phyloP scores from a whole-genome alignment of 2,888 invertebrate genomes.

The Prenolepis imparis region DNA sequence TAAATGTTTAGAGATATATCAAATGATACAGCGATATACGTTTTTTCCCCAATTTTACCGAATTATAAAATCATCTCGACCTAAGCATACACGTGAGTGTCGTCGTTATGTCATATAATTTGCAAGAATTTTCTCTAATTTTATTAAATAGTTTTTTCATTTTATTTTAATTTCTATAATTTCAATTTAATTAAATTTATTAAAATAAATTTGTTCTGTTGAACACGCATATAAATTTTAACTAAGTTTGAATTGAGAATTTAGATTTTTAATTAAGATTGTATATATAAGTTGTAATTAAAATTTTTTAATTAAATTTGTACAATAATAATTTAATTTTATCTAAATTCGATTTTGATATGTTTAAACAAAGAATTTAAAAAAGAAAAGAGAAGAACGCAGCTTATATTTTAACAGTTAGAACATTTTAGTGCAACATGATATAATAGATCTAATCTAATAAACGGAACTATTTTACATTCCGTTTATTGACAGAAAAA shows the following conservation, averaged over 20 bases:
- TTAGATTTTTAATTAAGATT: conserved; percentile 24
- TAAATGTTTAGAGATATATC: conserved; percentile 77
- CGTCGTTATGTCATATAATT: conserved; percentile 28
- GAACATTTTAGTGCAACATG: neutral
- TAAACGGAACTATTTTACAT: conserved; percentile 24
- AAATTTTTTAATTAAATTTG: neutral
- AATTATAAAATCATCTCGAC: conserved; percentile 44
- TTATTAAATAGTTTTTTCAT: neutral
- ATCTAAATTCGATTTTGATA: conserved; percentile 30
- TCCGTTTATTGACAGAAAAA: conserved; percentile 12
- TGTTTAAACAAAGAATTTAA: neutral
- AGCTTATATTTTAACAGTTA: conserved; percentile 23
- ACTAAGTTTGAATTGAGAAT: neutral
- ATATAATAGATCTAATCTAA: conserved; percentile 9
- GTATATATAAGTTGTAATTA: conserved; percentile 14
- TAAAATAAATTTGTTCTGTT: conserved; percentile 4
- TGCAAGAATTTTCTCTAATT: conserved; percentile 1
- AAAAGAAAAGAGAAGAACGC: neutral
- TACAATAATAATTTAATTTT: conserved; percentile 12
- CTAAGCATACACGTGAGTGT: conserved; percentile 6
- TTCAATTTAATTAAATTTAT: neutral
- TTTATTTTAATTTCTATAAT: neutral
- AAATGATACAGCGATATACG: conserved; percentile 65
- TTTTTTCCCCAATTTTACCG: conserved; percentile 59
- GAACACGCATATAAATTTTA: conserved; percentile 1